A percentile compares a stretch with the other conserved stretches of the same genome.
phyloP scores from a whole-genome alignment of 2,797 vertebrate species.

The Leptoclinus maculatus region DNA sequence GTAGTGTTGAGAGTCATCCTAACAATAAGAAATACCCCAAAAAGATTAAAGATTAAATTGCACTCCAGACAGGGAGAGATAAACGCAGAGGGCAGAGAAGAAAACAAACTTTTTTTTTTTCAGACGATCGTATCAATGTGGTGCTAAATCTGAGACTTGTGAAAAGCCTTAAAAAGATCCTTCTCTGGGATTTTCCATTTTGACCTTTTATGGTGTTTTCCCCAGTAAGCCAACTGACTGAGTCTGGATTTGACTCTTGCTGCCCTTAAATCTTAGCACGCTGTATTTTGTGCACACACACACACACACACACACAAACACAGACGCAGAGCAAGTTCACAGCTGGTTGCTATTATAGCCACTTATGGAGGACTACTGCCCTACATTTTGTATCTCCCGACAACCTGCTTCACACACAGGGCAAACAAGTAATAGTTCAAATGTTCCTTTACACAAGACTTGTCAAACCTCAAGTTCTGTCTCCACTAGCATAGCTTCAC shows the following conservation, averaged over 20 bases:
- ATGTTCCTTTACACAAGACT: constrained; percentile 23
- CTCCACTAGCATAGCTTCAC: background rate
- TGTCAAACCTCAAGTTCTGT: background rate
- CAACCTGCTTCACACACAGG: constrained; percentile 64
- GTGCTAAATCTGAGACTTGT: constrained; percentile 42
- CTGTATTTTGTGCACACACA: constrained; percentile 46
- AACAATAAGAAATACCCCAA: constrained; percentile 30
- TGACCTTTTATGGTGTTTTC: constrained; percentile 76
- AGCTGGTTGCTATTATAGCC: constrained; percentile 84
- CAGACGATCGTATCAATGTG: constrained; percentile 59
- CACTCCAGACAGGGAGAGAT: constrained; percentile 17
- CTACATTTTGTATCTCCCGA: constrained; percentile 65
- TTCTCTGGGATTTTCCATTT: constrained; percentile 49
- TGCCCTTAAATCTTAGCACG: constrained; percentile 72
- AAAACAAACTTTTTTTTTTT: constrained; percentile 33
- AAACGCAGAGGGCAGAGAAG: constrained; percentile 38
- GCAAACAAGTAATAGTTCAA: constrained; percentile 35
- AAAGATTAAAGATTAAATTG: constrained; percentile 56
- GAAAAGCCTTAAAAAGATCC: constrained; percentile 35
- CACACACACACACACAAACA: constrained; percentile 13
- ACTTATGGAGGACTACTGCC: constrained; percentile 67
- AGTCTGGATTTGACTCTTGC: constrained; percentile 58
- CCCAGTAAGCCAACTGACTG: constrained; percentile 46
- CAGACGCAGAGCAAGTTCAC: constrained; percentile 59
- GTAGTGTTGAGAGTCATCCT: constrained; percentile 22